Conservation (phyloP, 2,797 vertebrate genomes). For the Pyrrhura leucotis region DNA sequence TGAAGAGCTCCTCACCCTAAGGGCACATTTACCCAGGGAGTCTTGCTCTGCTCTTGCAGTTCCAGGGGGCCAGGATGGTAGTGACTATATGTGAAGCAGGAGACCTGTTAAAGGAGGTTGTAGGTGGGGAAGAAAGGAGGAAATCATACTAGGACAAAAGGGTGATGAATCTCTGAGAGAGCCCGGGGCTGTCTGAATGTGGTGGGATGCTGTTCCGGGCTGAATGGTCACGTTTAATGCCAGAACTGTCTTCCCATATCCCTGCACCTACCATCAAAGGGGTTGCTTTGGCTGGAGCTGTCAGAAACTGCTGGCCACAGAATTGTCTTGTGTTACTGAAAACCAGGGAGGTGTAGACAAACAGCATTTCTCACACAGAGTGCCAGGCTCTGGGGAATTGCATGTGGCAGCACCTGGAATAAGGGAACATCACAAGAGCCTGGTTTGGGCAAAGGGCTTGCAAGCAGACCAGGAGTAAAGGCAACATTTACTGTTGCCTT, state of each 20-base stretch:
- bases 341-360: background rate
- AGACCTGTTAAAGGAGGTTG: background rate
- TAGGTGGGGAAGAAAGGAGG: background rate
- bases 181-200: accelerated
- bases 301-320: background rate
- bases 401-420: background rate
- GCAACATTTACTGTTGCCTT: background rate
- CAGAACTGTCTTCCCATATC: background rate
- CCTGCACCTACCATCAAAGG: background rate
- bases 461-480: background rate
- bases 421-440: background rate
- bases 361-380: background rate
- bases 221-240: background rate
- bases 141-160: background rate
- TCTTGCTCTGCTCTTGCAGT: background rate
- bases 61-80: background rate
- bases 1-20: background rate
- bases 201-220: background rate
- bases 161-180: background rate
- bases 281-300: background rate
- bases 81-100: accelerated
- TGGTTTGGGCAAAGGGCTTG: background rate
- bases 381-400: background rate
- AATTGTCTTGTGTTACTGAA: background rate
- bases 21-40: background rate